These are phyloP conservation scores for Myxocyprinus asiaticus DNA, from an alignment of 2,113 vertebrate genomes.

Conservation along the genomic window DNA sequence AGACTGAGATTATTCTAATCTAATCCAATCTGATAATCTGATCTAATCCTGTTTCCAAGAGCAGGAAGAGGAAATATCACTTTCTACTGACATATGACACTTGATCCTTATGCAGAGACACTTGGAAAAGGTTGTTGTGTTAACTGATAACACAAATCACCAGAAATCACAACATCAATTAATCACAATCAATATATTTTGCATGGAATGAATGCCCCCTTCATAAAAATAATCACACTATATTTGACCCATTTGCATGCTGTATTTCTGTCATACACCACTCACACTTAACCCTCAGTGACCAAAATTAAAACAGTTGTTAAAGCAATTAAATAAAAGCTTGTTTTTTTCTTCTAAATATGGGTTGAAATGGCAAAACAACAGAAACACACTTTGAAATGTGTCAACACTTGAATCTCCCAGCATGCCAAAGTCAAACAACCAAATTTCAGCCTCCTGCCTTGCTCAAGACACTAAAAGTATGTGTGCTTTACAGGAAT, in stretches of 20 bases:
- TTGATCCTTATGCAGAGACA: constrained; percentile 29
- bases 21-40: constrained; percentile 54
- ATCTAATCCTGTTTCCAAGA: constrained; percentile 60
- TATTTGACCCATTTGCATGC: too few relatives aligned
- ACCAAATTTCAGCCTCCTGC: too few relatives aligned
- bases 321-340: too few relatives aligned
- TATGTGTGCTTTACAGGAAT: too few relatives aligned
- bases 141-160: constrained; percentile 10
- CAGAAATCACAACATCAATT: background rate
- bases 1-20: constrained; percentile 59
- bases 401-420: too few relatives aligned
- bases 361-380: too few relatives aligned
- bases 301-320: too few relatives aligned
- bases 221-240: too few relatives aligned
- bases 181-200: background rate
- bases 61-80: constrained; percentile 57
- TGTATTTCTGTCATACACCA: background rate
- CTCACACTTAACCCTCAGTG: background rate
- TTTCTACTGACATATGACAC: constrained; percentile 49
- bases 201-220: background rate
- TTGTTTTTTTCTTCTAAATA: too few relatives aligned
- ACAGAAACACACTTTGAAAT: too few relatives aligned
- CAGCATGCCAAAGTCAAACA: too few relatives aligned
- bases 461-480: too few relatives aligned
- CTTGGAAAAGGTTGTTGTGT: constrained; percentile 6